Base-by-base conservation (phyloP, 2,113 vertebrate genomes). In the Gallinago jamesoni region DNA sequence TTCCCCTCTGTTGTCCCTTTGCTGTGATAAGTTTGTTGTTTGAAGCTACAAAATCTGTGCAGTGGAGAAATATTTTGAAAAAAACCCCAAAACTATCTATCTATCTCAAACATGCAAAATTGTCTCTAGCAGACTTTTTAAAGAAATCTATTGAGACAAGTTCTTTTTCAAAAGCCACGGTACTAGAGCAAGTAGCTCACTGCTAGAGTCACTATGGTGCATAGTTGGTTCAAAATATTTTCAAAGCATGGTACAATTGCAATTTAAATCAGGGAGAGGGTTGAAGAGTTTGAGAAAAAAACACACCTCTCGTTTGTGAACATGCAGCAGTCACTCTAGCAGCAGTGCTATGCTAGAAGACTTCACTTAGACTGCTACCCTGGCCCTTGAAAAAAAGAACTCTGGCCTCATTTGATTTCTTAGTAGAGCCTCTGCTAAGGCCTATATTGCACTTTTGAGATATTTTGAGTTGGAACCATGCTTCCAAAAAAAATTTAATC, bases 171-270 rank as follows among this genome's bases (percentile, higher is more conserved):
- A 66, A 89, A 69, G 21, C 30, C 13, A 31, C 9, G 17, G 6
- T 14, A 37, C 14, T 4, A 69, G 16, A 63, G 21, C 1, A 47
- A 21, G 21, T 14, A 77, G 19, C 4, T 4, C 10, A 3, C 27
- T 50, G 22, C 17, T 20, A 10, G 3, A 39, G 21, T 19, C 27
- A 17, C 9, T 16, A 2, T 19, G 64, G 8, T 74, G 16, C 31
- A 20, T 0, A 48, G 47, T 48, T 10, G 22, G 0, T n/a, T 57
- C 2, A 21, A 28, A 3, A 4, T 30, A 22, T 9, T 72, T 82
- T 63, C 43, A 55, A 60, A 94, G 30, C 33, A 15, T 2, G 4
- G 6, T 18, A 41, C 18, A 41, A 48, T 1, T 31, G 10, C 15
- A 56, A 35, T 13, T 64, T 35, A 25, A 9, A 47, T 39, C 39